Percentiles rank a stretch among this genome's conserved stretches.
phyloP scores from a whole-genome alignment of 2,113 vertebrate species.

The Desmodus rotundus region DNA sequence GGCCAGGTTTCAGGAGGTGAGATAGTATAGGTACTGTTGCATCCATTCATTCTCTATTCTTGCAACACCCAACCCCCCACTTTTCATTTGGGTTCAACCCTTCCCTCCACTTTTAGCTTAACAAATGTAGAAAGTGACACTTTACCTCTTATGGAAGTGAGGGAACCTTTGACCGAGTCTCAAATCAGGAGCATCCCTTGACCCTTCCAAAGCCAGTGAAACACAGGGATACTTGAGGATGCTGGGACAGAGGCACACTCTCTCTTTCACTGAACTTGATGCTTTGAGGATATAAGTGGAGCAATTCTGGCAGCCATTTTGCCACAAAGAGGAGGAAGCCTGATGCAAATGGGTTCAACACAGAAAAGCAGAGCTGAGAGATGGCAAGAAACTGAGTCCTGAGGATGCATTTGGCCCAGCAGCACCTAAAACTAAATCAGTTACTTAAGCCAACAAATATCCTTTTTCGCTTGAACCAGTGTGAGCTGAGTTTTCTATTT shows the following conservation, averaged over 20 bases:
- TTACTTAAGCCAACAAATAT: neutral
- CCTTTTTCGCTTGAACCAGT: neutral
- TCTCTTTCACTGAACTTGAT: neutral
- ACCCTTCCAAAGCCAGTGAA: neutral
- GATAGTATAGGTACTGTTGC: no score
- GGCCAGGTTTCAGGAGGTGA: neutral
- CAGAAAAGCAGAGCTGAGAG: neutral
- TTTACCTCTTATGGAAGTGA: neutral
- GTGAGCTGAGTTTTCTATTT: neutral
- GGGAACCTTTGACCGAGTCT: no score
- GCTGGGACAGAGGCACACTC: neutral
- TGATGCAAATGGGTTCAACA: neutral
- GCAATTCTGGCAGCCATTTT: neutral
- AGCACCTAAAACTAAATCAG: neutral
- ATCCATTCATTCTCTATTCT: neutral
- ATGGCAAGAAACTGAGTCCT: neutral
- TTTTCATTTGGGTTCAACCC: neutral
- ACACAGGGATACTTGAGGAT: neutral
- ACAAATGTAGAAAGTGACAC: neutral
- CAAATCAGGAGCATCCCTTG: neutral
- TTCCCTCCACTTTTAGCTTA: neutral
- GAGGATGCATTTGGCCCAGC: neutral
- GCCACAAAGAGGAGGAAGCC: neutral
- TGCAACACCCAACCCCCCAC: neutral
- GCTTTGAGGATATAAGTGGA: neutral